These are phyloP conservation scores for Dromaius novaehollandiae DNA, from an alignment of 2,113 vertebrate species.

Conservation along the genomic window DNA sequence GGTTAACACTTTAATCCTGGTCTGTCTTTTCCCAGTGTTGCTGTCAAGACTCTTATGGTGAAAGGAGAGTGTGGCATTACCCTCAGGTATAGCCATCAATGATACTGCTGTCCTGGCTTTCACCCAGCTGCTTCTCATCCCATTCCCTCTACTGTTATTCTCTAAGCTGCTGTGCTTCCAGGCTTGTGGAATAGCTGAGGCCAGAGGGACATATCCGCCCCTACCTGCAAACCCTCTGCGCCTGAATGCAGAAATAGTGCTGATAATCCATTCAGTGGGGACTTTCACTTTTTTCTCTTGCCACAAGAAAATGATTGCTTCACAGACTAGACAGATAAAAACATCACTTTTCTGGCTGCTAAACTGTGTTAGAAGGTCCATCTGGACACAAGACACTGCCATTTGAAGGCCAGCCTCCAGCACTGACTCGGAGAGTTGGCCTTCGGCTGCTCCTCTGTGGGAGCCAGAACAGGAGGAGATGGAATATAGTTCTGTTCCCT, in stretches of 20 bases:
- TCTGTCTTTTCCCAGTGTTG: neutral
- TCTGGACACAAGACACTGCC: accelerated
- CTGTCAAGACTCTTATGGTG: neutral
- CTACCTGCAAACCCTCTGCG: neutral
- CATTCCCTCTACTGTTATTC: neutral
- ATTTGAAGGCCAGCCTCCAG: neutral
- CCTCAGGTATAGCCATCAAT: neutral
- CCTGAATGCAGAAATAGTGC: neutral
- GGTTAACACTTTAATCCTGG: neutral
- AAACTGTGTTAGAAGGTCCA: neutral
- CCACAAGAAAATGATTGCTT: neutral
- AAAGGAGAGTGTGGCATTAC: accelerated
- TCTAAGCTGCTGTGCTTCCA: too few species aligned
- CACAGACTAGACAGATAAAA: neutral
- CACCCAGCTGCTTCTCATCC: neutral
- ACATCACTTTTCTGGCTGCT: neutral
- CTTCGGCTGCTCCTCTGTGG: neutral
- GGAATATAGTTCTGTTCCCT: neutral
- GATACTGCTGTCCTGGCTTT: neutral
- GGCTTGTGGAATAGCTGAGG: neutral
- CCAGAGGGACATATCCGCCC: accelerated
- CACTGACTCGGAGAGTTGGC: neutral
- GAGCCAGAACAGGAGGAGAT: neutral
- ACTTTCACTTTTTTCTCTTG: neutral
- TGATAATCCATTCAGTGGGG: neutral